A percentile compares a stretch with the other conserved stretches of the same genome.
phyloP scores from a whole-genome alignment of 2,888 invertebrate species.

The Stenichneumon culpator region DNA sequence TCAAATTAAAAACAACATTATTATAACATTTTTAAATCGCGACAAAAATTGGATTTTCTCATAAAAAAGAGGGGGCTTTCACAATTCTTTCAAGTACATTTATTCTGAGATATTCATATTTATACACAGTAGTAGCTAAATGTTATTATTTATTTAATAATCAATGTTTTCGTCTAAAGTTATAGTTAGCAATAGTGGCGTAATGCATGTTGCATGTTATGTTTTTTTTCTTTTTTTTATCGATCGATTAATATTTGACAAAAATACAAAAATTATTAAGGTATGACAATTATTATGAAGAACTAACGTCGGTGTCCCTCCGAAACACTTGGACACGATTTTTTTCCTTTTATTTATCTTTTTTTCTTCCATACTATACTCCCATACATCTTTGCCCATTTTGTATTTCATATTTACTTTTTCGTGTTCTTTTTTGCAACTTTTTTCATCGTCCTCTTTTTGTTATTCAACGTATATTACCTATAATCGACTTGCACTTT shows the following conservation, averaged over 20 bases:
- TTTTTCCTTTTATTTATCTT: conserved; percentile 37
- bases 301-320: conserved; percentile 71
- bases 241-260: conserved; percentile 81
- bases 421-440: conserved; percentile 22
- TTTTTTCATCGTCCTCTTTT: conserved; percentile 36
- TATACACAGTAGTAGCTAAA: conserved; percentile 81
- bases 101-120: conserved; percentile 83
- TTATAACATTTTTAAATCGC: too few species aligned
- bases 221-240: conserved; percentile 64
- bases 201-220: conserved; percentile 79
- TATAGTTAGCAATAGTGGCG: conserved; percentile 78
- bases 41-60: neutral
- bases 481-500: conserved; percentile 72
- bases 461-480: conserved; percentile 66
- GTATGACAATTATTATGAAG: conserved; percentile 80
- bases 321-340: conserved; percentile 57
- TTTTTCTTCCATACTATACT: conserved; percentile 66
- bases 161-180: conserved; percentile 73
- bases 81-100: conserved; percentile 78
- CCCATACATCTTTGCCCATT: conserved; percentile 40
- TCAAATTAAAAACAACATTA: too few species aligned
- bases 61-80: neutral
- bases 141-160: conserved; percentile 72
- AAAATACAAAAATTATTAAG: conserved; percentile 84
- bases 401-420: conserved; percentile 26